A percentile compares a stretch with the other conserved stretches of the same genome.
phyloP scores from a whole-genome alignment of 1,140 invertebrate species.

The Sinella curviseta region DNA sequence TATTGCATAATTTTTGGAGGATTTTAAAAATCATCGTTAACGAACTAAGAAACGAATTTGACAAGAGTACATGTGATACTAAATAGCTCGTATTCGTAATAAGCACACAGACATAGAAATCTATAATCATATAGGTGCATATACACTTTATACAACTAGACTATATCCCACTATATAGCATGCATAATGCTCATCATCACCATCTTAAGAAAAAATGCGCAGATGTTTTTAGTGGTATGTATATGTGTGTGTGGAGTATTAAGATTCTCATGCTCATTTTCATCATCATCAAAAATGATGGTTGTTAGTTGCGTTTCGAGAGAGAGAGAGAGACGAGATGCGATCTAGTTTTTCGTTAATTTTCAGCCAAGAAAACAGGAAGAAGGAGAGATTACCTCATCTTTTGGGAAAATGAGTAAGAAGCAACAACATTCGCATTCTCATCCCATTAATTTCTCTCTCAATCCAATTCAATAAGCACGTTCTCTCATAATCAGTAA shows the following conservation, averaged over 20 bases:
- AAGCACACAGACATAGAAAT: background rate
- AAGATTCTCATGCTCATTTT: conserved; percentile 32
- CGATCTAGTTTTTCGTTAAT: conserved; percentile 14
- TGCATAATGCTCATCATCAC: background rate
- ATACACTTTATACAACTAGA: background rate
- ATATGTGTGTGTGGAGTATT: background rate
- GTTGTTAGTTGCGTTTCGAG: background rate
- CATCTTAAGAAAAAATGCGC: background rate
- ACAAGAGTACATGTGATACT: background rate
- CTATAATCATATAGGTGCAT: background rate
- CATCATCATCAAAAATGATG: conserved; percentile 27
- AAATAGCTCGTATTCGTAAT: background rate
- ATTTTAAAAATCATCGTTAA: conserved; percentile 44
- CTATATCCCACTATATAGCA: too few species aligned
- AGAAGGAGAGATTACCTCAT: conserved; percentile 7
- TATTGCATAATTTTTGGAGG: conserved; percentile 42
- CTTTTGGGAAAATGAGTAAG: background rate
- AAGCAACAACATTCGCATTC: conserved; percentile 31
- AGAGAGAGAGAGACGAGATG: background rate
- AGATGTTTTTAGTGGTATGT: background rate
- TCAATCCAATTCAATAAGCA: conserved; percentile 48
- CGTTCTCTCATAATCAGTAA: conserved; percentile 20
- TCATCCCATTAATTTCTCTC: conserved; percentile 49
- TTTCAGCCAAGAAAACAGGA: background rate
- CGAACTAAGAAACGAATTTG: conserved; percentile 34